These are phyloP conservation scores for Rhincodon typus DNA, from an alignment of 2,797 vertebrate species.

Conservation along the genomic window DNA sequence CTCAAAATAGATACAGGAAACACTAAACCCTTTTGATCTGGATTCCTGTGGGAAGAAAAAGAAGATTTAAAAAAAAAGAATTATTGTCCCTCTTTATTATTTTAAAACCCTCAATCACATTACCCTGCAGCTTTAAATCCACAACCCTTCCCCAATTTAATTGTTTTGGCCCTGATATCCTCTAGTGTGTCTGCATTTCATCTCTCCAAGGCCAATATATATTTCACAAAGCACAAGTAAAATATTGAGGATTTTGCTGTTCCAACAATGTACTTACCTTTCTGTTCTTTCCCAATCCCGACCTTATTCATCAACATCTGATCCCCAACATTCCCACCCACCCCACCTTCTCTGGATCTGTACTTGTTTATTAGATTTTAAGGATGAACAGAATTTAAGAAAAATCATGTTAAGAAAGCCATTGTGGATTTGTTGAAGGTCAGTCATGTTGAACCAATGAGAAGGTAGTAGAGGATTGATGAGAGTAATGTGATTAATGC, in stretches of 20 bases:
- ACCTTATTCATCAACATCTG: background rate
- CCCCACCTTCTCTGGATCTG: background rate
- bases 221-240: background rate
- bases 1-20: background rate
- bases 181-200: background rate
- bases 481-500: background rate
- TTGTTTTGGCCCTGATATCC: background rate
- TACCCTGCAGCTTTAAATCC: background rate
- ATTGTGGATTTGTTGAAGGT: background rate
- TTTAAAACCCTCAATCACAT: background rate
- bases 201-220: background rate
- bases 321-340: background rate
- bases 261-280: background rate
- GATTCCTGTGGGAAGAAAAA: background rate
- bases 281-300: background rate
- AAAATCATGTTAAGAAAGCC: too few relatives aligned
- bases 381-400: too few relatives aligned
- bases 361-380: background rate
- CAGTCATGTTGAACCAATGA: background rate
- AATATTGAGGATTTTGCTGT: background rate
- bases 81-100: background rate
- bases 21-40: background rate
- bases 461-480: background rate
- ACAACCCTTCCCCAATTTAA: background rate
- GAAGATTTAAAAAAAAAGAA: background rate